These are phyloP conservation scores for Xanthostigma xanthostigma DNA, from an alignment of 2,888 invertebrate species.

Conservation along the genomic window DNA sequence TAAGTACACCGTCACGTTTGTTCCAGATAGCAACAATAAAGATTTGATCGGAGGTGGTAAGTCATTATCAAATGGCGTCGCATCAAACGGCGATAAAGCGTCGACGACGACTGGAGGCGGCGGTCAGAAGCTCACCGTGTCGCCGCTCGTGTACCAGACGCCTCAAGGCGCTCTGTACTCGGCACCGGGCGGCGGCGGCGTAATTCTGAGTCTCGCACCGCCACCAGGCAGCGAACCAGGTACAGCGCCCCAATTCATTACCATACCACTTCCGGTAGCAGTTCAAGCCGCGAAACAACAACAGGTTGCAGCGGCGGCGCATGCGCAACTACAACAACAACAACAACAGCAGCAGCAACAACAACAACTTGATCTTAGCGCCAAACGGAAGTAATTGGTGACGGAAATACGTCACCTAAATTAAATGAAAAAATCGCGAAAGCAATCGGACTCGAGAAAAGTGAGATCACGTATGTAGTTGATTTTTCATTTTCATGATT, in stretches of 20 bases:
- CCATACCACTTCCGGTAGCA: constrained; percentile 53
- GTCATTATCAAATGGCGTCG: no score
- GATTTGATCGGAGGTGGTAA: no score
- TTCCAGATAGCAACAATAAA: no score
- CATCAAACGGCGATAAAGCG: no score
- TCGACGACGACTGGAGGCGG: no score
- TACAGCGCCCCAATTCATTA: constrained; percentile 44
- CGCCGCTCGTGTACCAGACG: constrained; percentile 25
- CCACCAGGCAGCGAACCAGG: constrained; percentile 10
- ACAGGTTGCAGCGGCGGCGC: neutral
- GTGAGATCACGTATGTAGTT: no score
- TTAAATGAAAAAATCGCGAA: no score
- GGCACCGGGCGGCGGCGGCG: constrained; percentile 29
- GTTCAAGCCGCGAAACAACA: constrained; percentile 31
- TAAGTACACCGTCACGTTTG: no score
- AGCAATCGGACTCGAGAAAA: no score
- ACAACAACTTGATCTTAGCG: neutral
- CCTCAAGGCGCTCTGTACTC: constrained; percentile 33
- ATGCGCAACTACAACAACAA: neutral
- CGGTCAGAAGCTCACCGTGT: no score
- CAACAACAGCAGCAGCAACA: neutral
- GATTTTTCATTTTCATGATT: no score
- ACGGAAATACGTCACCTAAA: no score
- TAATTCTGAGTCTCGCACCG: constrained; percentile 29
- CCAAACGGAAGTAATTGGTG: neutral